phyloP scores from a whole-genome alignment of 2,888 invertebrate genomes.

The Peribatodes rhomboidaria region DNA sequence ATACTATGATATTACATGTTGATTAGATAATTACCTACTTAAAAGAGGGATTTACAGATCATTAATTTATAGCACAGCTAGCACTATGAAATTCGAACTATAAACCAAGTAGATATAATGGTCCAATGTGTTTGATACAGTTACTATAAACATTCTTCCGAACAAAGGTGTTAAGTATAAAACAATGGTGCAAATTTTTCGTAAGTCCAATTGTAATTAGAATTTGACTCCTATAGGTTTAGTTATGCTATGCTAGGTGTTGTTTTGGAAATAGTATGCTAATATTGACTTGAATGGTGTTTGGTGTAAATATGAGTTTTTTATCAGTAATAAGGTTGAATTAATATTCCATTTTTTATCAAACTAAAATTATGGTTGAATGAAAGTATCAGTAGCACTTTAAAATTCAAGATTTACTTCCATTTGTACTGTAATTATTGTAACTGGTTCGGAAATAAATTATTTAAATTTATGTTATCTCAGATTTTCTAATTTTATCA shows the following conservation, averaged over 20 bases:
- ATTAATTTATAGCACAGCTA: not conserved
- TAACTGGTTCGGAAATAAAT: no score
- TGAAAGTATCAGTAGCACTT: no score
- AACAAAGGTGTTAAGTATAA: slow-evolving; percentile 55
- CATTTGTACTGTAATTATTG: no score
- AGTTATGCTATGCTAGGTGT: slow-evolving; percentile 4
- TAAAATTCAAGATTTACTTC: no score
- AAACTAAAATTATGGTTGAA: no score
- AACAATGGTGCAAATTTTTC: slow-evolving; percentile 61
- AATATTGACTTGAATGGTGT: not conserved
- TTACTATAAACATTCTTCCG: slow-evolving; percentile 21
- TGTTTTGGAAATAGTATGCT: slow-evolving; percentile 18
- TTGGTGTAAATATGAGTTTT: no score
- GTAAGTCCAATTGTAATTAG: slow-evolving; percentile 51
- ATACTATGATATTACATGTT: no score
- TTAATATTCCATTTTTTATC: no score
- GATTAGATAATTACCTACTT: no score
- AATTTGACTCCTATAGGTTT: slow-evolving; percentile 30
- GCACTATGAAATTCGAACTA: not conserved
- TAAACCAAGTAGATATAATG: slow-evolving; percentile 6
- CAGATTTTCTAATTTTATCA: no score
- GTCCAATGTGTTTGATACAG: not conserved
- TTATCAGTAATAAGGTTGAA: no score
- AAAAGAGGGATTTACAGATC: not conserved
- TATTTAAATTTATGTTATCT: no score